phyloP scores from a whole-genome alignment of 2,113 vertebrate genomes.

The Apodemus speciosus region DNA sequence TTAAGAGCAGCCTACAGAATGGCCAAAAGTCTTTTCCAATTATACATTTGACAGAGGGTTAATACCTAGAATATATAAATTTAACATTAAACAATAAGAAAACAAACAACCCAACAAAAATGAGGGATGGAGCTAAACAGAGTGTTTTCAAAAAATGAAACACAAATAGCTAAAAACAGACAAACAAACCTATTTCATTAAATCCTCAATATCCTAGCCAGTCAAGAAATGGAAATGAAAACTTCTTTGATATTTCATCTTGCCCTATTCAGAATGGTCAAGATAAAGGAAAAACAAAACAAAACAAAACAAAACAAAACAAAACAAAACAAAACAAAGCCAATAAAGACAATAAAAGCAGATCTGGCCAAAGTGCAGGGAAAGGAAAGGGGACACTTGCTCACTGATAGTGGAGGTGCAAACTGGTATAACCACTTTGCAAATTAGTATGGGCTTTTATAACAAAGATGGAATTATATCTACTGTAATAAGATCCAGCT shows the following conservation, averaged over 20 bases:
- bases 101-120: background rate
- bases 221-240: background rate
- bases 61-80: background rate
- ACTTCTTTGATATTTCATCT: background rate
- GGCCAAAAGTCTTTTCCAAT: background rate
- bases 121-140: background rate
- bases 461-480: background rate
- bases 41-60: background rate
- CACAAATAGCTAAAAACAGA: background rate
- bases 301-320: too few relatives aligned
- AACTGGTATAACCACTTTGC: background rate
- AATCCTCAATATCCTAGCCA: background rate
- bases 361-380: background rate
- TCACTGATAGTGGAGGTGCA: background rate
- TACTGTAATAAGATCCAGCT: background rate
- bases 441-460: background rate
- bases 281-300: background rate
- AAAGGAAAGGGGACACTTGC: background rate
- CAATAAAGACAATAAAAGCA: background rate
- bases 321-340: background rate
- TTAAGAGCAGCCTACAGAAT: background rate
- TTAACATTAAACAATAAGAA: background rate
- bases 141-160: background rate
- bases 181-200: background rate
- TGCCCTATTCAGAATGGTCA: background rate